Evolutionary conservation across 2,888 invertebrate genomes (phyloP), one percentile per base, ranked within the genome.

Genomic region (Tenthredo amoena): DNA sequence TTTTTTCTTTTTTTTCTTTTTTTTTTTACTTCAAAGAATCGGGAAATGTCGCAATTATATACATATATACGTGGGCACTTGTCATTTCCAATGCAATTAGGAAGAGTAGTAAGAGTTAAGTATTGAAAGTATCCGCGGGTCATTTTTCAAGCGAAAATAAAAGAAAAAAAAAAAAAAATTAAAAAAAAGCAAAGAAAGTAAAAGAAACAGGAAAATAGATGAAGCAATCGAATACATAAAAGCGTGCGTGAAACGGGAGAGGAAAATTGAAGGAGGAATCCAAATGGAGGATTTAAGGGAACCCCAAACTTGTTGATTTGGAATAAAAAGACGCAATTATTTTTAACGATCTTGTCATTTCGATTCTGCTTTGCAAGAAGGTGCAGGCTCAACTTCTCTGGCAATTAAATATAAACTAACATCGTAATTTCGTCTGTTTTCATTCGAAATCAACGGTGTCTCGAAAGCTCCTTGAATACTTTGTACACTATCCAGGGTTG

Each of bases 51-150:
- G 91, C 90, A 91, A 74, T 43, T 74, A 40, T 62, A 26, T 26
- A 26, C 21, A 58, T 6, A 58, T 21, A 62, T 12, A 26, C 10
- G 12, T 91, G 92, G 92, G 90, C 91, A 93, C 92, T 92, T 93
- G 92, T 93, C 93, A 93, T 91, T 92, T 92, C 91, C 92, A 31
- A 50, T 31, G 55, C 31, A 55, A 21, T n/a, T 21, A 62, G 37
- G 81, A 77, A 77, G 77, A 50, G 40, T 77, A 55, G n/a, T n/a
- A n/a, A n/a, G n/a, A 50, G 50, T 77, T 15, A 55, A 31, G 55
- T 31, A 50, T 34, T 55, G 50, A 47, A 55, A 34, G 3, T 55
- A 55, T 50, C 55, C 55, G 2, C 31, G 77, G n/a, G 3, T 55
- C 34, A 18, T 10, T 43, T 47, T 55, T 47, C 26, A 31, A n/a